These are phyloP conservation scores for Drosophila pseudotalamancana DNA, from an alignment of 2,888 invertebrate species.

Conservation along the genomic window DNA sequence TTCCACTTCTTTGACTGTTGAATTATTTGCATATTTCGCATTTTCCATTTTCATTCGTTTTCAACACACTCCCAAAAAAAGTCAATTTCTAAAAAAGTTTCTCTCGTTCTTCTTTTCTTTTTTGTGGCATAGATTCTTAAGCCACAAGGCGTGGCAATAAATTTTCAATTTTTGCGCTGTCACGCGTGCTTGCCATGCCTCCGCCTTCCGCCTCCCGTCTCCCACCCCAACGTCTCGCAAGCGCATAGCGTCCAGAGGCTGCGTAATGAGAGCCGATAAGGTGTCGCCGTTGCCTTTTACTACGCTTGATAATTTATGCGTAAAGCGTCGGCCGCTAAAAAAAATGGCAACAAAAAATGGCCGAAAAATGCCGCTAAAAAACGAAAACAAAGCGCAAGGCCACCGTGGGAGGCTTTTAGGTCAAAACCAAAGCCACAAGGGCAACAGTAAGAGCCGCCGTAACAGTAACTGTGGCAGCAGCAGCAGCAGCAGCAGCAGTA, in stretches of 20 bases:
- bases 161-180: conserved; percentile 75
- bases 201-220: conserved; percentile 2
- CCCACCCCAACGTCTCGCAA: too few relatives aligned
- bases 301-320: conserved; percentile 70
- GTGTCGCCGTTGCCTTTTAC: conserved; percentile 55
- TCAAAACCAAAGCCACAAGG: conserved; percentile 75
- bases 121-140: conserved; percentile 39
- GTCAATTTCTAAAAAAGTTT: conserved; percentile 64
- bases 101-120: conserved; percentile 6
- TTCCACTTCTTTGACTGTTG: not conserved
- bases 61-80: conserved; percentile 63
- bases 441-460: conserved; percentile 34
- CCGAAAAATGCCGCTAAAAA: not conserved
- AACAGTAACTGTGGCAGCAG: conserved; percentile 10
- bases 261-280: conserved; percentile 72
- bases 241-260: too few relatives aligned
- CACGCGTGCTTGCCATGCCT: conserved; percentile 51
- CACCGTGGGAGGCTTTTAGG: conserved; percentile 48
- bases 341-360: conserved; percentile 8
- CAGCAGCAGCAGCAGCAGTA: conserved; percentile 4
- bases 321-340: conserved; percentile 58
- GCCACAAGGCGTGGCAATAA: conserved; percentile 71
- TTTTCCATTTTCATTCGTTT: conserved; percentile 17
- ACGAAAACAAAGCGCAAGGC: conserved; percentile 16
- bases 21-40: conserved; percentile 47